Conservation (phyloP, 2,888 invertebrate genomes). For the Metalampra italica region DNA sequence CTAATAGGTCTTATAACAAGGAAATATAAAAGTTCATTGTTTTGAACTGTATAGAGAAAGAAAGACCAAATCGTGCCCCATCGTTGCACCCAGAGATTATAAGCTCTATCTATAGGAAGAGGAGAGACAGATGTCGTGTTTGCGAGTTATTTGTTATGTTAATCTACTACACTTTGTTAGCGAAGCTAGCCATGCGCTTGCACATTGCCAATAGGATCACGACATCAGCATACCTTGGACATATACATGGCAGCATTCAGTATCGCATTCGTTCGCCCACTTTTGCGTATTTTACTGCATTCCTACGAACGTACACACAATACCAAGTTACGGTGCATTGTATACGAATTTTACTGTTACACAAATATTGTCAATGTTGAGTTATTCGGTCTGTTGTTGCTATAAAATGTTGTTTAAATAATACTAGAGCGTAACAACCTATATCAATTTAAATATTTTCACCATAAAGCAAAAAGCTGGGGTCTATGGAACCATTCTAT, state of each 20-base stretch:
- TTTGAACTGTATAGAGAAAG: too few relatives aligned
- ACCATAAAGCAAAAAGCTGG: slow-evolving; percentile 38
- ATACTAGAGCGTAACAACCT: neutral
- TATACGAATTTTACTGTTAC: neutral
- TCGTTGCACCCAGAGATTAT: too few relatives aligned
- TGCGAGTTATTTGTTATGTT: too few relatives aligned
- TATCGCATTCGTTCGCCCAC: slow-evolving; percentile 80
- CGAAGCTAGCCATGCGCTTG: slow-evolving; percentile 25
- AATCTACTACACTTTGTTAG: slow-evolving; percentile 13
- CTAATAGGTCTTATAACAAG: too few relatives aligned
- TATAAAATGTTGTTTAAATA: too few relatives aligned
- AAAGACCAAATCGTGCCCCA: too few relatives aligned
- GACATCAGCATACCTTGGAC: slow-evolving; percentile 79
- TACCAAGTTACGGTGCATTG: slow-evolving; percentile 32
- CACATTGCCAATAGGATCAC: neutral
- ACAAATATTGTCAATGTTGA: too few relatives aligned
- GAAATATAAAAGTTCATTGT: too few relatives aligned
- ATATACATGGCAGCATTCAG: slow-evolving; percentile 82
- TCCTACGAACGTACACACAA: slow-evolving; percentile 74
- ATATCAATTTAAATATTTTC: slow-evolving; percentile 11
- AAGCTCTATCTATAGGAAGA: too few relatives aligned
- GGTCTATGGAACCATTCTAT: slow-evolving; percentile 13
- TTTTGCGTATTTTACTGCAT: slow-evolving; percentile 79
- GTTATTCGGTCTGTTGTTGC: too few relatives aligned
- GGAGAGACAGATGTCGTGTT: too few relatives aligned